A percentile compares a stretch with the other conserved stretches of the same genome.
These are phyloP conservation scores for Phortica okadai DNA, from an alignment of 2,888 invertebrate species.

Conservation along the genomic window DNA sequence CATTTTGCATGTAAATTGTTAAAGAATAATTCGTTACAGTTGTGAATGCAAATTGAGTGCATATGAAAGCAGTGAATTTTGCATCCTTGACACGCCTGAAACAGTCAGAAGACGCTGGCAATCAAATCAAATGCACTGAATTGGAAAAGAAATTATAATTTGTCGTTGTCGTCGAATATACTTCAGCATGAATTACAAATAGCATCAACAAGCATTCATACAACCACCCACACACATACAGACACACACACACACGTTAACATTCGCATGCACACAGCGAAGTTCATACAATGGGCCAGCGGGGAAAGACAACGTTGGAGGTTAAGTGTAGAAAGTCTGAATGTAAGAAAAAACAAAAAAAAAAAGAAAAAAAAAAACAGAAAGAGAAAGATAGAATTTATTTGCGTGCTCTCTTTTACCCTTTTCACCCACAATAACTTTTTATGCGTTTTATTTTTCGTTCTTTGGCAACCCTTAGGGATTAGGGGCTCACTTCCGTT, in stretches of 20 bases:
- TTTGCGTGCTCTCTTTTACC: no score
- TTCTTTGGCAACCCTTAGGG: not conserved
- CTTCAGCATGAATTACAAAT: slow-evolving; percentile 68
- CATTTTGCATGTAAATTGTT: slow-evolving; percentile 62
- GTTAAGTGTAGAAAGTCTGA: no score
- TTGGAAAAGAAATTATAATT: slow-evolving; percentile 70
- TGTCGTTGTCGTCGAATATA: slow-evolving; percentile 30
- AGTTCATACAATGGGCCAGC: no score
- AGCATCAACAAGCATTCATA: slow-evolving; percentile 41
- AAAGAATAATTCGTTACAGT: slow-evolving; percentile 22
- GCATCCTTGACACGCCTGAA: not conserved
- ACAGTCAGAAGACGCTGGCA: slow-evolving; percentile 45
- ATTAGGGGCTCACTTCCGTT: slow-evolving; percentile 40
- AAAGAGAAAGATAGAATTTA: no score
- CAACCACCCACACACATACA: slow-evolving; percentile 32
- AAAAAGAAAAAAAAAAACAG: no score
- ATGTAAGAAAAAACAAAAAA: not conserved
- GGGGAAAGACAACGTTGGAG: no score
- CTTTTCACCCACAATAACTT: no score
- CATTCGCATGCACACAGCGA: slow-evolving; percentile 38
- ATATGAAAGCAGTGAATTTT: not conserved
- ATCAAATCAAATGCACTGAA: slow-evolving; percentile 68
- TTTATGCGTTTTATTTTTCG: no score
- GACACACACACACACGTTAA: slow-evolving; percentile 5
- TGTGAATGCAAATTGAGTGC: slow-evolving; percentile 10